Percentiles rank a stretch among this genome's conserved stretches.
These are phyloP conservation scores for Syrista parreyssii DNA, from an alignment of 2,888 invertebrate genomes.

Conservation along the genomic window DNA sequence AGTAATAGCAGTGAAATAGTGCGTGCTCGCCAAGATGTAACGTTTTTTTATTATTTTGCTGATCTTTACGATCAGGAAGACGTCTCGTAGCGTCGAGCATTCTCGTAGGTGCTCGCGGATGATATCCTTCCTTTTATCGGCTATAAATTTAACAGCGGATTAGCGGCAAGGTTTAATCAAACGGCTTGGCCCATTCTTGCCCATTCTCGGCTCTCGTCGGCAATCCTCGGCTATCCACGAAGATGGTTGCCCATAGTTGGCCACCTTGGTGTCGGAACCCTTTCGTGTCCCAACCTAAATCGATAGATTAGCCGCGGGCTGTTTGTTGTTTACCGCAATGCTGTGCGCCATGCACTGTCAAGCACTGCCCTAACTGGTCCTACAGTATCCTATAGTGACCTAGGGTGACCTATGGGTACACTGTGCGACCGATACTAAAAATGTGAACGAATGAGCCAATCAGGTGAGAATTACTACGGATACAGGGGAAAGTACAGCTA, in stretches of 20 bases:
- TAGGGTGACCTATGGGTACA: not conserved
- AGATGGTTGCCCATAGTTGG: conserved; percentile 1
- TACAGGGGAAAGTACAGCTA: not conserved
- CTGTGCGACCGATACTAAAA: not conserved
- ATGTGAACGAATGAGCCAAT: not conserved
- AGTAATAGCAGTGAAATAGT: not conserved
- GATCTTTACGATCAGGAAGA: not conserved
- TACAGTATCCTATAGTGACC: not conserved
- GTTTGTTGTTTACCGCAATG: not conserved
- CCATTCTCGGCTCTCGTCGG: not conserved
- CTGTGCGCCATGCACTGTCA: not conserved
- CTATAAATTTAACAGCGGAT: conserved; percentile 46
- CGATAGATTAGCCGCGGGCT: not conserved
- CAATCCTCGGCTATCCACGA: not conserved
- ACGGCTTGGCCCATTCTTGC: conserved; percentile 34
- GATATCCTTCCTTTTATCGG: conserved; percentile 11
- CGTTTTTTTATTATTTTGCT: not conserved
- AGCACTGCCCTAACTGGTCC: not conserved
- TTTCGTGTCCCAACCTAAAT: not conserved
- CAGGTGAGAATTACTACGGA: not conserved
- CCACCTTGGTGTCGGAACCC: not conserved
- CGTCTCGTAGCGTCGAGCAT: not conserved
- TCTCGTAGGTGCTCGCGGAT: not conserved
- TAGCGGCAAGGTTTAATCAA: conserved; percentile 55
- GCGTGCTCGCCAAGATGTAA: not conserved